These are phyloP conservation scores for Diabrotica virgifera DNA, from an alignment of 1,140 invertebrate genomes.

Conservation along the genomic window DNA sequence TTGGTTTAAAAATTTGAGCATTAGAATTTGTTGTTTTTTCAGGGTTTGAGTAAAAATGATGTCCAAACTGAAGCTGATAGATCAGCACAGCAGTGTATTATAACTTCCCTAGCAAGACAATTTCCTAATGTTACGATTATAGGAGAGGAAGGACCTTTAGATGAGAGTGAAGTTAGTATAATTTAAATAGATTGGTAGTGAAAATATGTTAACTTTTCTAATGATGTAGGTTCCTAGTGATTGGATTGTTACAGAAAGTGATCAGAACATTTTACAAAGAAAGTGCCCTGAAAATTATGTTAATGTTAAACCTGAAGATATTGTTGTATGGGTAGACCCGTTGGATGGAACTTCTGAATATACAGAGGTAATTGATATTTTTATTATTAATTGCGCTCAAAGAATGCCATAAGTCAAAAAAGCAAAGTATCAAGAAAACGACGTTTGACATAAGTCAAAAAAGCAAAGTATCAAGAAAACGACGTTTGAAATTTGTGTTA, in stretches of 20 bases:
- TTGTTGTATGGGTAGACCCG: conserved; percentile 97
- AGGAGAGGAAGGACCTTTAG: conserved; percentile 80
- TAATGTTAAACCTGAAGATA: conserved; percentile 65
- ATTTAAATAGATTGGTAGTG: conserved; percentile 9
- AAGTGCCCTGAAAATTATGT: conserved; percentile 67
- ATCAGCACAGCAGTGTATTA: conserved; percentile 88
- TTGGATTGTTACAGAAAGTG: conserved; percentile 68
- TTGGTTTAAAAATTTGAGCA: neutral
- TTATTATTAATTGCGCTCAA: neutral
- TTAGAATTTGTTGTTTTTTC: neutral
- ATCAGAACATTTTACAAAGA: conserved; percentile 65
- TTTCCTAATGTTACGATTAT: conserved; percentile 88
- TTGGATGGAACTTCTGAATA: conserved; percentile 96
- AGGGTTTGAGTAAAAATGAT: conserved; percentile 63
- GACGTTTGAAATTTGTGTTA: no score
- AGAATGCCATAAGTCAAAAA: no score
- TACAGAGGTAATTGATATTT: conserved; percentile 62
- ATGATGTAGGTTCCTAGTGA: conserved; percentile 60
- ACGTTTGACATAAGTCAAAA: no score
- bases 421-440: no score
- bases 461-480: no score
- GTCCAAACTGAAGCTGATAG: conserved; percentile 97
- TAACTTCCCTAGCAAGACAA: conserved; percentile 75
- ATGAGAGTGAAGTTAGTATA: conserved; percentile 51
- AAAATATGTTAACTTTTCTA: conserved; percentile 33